phyloP scores from a whole-genome alignment of 2,797 vertebrate genomes.

The Sebastes iracundus region DNA sequence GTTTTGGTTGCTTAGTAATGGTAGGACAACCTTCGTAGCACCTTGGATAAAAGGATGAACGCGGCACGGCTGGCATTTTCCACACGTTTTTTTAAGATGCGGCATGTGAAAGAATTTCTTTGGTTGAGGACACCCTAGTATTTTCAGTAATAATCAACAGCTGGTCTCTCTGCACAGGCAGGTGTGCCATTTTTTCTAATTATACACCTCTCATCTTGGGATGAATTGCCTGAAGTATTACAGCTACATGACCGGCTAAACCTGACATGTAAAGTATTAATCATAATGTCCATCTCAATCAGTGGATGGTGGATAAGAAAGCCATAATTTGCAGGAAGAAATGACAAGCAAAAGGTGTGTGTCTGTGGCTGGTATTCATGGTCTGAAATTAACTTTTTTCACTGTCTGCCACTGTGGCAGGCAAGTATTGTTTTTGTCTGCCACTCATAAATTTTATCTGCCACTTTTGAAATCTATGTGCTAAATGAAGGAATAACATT shows the following conservation, averaged over 20 bases:
- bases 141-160: neutral
- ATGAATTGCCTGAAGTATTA: neutral
- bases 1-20: too few species aligned
- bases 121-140: neutral
- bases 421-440: too few species aligned
- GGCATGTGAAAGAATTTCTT: too few species aligned
- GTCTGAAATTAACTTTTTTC: too few species aligned
- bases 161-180: neutral
- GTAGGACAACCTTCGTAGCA: too few species aligned
- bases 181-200: neutral
- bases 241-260: neutral
- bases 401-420: too few species aligned
- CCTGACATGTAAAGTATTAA: neutral
- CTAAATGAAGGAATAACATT: too few species aligned
- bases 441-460: too few species aligned
- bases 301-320: neutral
- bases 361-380: too few species aligned
- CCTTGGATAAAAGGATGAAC: too few species aligned
- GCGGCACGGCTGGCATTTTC: accelerated
- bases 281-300: neutral
- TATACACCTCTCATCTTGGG: neutral
- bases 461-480: too few species aligned
- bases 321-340: neutral
- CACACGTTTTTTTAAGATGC: too few species aligned
- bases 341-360: neutral